Conservation (phyloP, 2,113 vertebrate genomes). For the Diglossa brunneiventris region DNA sequence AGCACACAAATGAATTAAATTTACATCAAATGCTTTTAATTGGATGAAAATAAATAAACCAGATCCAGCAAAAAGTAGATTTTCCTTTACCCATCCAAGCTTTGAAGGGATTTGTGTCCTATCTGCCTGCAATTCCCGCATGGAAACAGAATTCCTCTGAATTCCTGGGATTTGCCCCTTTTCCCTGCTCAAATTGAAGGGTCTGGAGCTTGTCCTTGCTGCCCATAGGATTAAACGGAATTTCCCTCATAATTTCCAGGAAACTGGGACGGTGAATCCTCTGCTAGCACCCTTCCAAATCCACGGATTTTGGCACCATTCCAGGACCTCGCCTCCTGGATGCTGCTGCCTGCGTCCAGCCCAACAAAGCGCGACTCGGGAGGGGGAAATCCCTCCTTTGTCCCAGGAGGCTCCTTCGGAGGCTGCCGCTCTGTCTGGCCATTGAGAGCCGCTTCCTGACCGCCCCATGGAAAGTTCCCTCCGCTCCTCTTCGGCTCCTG, state of each 20-base stretch:
- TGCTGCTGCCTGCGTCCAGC: not conserved
- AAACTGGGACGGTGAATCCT: fast-evolving
- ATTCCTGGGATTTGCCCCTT: not conserved
- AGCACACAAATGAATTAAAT: not conserved
- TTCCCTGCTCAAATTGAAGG: not conserved
- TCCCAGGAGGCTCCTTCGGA: not conserved
- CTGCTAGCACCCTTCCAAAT: not conserved
- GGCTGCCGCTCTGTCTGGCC: constrained; percentile 1
- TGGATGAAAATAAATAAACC: fast-evolving
- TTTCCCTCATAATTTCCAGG: not conserved
- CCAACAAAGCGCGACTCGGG: not conserved
- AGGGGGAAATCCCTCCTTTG: not conserved
- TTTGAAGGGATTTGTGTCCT: not conserved
- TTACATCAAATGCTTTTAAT: not conserved
- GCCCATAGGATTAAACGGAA: fast-evolving
- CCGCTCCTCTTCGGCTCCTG: not conserved
- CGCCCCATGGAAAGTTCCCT: not conserved
- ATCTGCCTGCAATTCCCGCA: not conserved
- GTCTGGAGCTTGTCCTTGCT: not conserved
- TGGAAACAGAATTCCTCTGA: too few species aligned
- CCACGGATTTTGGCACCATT: fast-evolving
- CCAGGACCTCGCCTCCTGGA: not conserved
- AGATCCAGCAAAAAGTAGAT: fast-evolving
- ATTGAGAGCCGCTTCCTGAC: constrained; percentile 38
- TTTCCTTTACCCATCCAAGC: not conserved